Percentiles rank a stretch among this genome's conserved stretches.
These are phyloP conservation scores for Siniperca scherzeri DNA, from an alignment of 2,797 vertebrate genomes.

Conservation along the genomic window DNA sequence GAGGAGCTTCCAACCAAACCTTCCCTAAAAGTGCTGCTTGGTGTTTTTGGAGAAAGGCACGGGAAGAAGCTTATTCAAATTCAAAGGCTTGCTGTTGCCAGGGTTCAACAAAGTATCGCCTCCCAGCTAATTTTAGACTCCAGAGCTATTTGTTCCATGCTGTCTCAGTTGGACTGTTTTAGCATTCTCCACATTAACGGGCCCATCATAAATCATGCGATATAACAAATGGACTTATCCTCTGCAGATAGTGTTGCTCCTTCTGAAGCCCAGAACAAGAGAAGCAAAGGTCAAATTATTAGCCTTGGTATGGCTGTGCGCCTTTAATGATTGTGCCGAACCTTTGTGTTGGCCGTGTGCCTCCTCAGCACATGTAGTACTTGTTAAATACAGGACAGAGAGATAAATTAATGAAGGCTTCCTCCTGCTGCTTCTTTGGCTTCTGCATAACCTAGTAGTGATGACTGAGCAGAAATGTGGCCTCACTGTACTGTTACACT, in stretches of 20 bases:
- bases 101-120: slow-evolving; percentile 67
- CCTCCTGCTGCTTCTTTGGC: slow-evolving; percentile 79
- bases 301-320: slow-evolving; percentile 79
- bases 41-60: slow-evolving; percentile 52
- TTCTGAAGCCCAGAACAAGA: slow-evolving; percentile 73
- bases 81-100: slow-evolving; percentile 55
- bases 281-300: slow-evolving; percentile 87
- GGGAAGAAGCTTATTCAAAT: slow-evolving; percentile 58
- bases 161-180: slow-evolving; percentile 78
- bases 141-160: slow-evolving; percentile 76
- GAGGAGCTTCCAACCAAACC: slow-evolving; percentile 54
- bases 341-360: slow-evolving; percentile 82
- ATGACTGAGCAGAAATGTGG: slow-evolving; percentile 81
- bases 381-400: slow-evolving; percentile 83
- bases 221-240: slow-evolving; percentile 83
- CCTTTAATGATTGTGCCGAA: slow-evolving; percentile 83
- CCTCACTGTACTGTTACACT: slow-evolving; percentile 41
- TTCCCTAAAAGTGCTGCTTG: slow-evolving; percentile 61
- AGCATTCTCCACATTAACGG: slow-evolving; percentile 80
- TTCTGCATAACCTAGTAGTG: slow-evolving; percentile 76
- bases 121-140: slow-evolving; percentile 76
- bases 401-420: slow-evolving; percentile 84
- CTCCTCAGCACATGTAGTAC: slow-evolving; percentile 84
- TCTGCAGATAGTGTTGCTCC: slow-evolving; percentile 74
- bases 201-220: slow-evolving; percentile 82